phyloP scores from a whole-genome alignment of 1,140 invertebrate genomes.

The Caenorhabditis briggsae region DNA sequence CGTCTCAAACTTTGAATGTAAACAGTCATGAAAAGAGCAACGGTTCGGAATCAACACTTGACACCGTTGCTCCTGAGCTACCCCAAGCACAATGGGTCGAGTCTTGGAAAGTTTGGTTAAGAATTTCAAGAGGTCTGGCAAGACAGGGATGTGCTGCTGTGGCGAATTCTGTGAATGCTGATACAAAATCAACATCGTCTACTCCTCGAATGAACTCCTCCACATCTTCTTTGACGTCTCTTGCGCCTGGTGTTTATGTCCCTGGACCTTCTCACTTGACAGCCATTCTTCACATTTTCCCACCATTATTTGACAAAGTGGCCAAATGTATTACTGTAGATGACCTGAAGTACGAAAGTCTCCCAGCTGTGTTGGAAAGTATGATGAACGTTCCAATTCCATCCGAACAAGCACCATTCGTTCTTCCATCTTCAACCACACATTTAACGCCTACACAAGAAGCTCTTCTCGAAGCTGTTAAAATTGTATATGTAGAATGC shows the following conservation, averaged over 20 bases:
- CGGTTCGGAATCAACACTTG: not conserved
- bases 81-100: slow-evolving; percentile 69
- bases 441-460: slow-evolving; percentile 74
- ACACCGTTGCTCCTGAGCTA: slow-evolving; percentile 8
- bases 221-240: not conserved
- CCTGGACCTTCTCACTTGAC: slow-evolving; percentile 76
- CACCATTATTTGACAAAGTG: slow-evolving; percentile 72
- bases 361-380: slow-evolving; percentile 65
- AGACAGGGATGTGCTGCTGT: slow-evolving; percentile 48
- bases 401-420: slow-evolving; percentile 72
- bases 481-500: slow-evolving; percentile 70
- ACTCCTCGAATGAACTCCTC: slow-evolving; percentile 39
- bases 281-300: slow-evolving; percentile 73
- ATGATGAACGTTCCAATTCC: slow-evolving; percentile 71
- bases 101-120: slow-evolving; percentile 69
- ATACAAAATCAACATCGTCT: not conserved
- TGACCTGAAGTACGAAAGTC: slow-evolving; percentile 66
- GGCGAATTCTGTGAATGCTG: slow-evolving; percentile 21
- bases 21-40: slow-evolving; percentile 52
- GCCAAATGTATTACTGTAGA: slow-evolving; percentile 65
- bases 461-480: slow-evolving; percentile 70
- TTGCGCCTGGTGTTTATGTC: slow-evolving; percentile 58
- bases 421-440: slow-evolving; percentile 67
- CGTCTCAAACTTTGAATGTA: slow-evolving; percentile 61
- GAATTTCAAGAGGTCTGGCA: slow-evolving; percentile 68